phyloP scores from a whole-genome alignment of 2,888 invertebrate genomes.

The Theodoxus fluviatilis region DNA sequence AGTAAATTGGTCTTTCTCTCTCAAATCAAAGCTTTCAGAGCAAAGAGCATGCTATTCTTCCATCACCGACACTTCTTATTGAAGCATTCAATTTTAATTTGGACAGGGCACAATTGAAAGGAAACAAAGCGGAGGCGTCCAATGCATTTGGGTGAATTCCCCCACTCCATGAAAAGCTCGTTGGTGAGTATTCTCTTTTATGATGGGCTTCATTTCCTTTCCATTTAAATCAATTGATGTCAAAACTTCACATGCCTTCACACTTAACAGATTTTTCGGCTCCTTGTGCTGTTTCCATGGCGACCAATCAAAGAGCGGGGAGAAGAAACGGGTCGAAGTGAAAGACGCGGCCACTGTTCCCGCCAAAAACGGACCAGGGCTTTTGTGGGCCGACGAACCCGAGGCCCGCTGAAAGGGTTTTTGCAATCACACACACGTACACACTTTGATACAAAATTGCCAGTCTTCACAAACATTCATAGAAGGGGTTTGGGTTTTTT shows the following conservation, averaged over 20 bases:
- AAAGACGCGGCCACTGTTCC: too few species aligned
- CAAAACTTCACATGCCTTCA: conserved; percentile 36
- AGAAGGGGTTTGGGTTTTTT: too few species aligned
- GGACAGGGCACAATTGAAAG: conserved; percentile 33
- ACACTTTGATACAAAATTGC: too few species aligned
- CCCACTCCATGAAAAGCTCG: conserved; percentile 27
- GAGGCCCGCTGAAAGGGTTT: too few species aligned
- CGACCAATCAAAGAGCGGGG: conserved; percentile 34
- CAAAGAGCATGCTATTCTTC: conserved; percentile 25
- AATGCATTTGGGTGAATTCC: conserved; percentile 24
- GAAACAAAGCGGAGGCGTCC: conserved; percentile 31
- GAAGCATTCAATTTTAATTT: conserved; percentile 37
- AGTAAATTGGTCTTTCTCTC: conserved; percentile 19
- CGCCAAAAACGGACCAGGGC: too few species aligned
- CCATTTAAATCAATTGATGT: conserved; percentile 34
- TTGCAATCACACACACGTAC: too few species aligned
- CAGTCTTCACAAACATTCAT: too few species aligned
- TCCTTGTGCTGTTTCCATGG: conserved; percentile 36
- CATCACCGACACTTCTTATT: conserved; percentile 30
- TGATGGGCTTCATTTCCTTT: conserved; percentile 37
- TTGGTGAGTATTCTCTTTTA: conserved; percentile 34
- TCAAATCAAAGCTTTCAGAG: conserved; percentile 22
- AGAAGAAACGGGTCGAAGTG: too few species aligned
- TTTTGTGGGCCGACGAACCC: too few species aligned
- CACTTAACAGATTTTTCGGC: conserved; percentile 34